Conservation (phyloP, 2,113 vertebrate genomes). For the Geococcyx californianus region DNA sequence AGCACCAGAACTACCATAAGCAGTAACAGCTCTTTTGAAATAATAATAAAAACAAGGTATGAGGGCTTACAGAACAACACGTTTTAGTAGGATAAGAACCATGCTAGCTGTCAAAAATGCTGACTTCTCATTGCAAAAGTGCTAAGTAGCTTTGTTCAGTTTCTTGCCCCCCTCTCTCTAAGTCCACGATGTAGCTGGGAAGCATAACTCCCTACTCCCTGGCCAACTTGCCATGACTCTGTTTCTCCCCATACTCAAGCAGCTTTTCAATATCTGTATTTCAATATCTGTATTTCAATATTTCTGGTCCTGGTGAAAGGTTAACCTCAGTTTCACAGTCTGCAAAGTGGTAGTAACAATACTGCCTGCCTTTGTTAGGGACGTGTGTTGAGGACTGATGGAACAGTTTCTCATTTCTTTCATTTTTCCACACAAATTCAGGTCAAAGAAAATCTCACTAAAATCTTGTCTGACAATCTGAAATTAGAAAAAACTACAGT, state of each 20-base stretch:
- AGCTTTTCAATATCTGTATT: background rate
- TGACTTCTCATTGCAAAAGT: background rate
- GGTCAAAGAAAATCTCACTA: background rate
- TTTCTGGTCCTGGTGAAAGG: background rate
- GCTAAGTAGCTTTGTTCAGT: background rate
- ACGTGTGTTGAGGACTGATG: background rate
- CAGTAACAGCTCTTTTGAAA: background rate
- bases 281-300: no score
- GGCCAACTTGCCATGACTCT: fast-evolving
- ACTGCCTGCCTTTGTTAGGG: background rate
- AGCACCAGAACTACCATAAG: background rate
- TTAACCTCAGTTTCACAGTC: background rate
- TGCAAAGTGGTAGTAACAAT: fast-evolving
- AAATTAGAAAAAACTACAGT: background rate
- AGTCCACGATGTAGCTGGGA: background rate
- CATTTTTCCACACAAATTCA: background rate
- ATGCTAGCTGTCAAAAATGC: background rate
- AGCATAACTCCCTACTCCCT: background rate
- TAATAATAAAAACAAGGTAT: background rate
- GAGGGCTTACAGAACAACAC: background rate
- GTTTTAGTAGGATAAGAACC: background rate
- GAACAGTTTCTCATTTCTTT: background rate
- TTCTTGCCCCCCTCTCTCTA: background rate
- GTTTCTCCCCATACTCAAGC: fast-evolving
- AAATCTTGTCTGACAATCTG: background rate